Percentiles rank a stretch among this genome's conserved stretches.
Evolutionary conservation across 2,113 vertebrate species (phyloP).

Genomic region (Pavo muticus): DNA sequence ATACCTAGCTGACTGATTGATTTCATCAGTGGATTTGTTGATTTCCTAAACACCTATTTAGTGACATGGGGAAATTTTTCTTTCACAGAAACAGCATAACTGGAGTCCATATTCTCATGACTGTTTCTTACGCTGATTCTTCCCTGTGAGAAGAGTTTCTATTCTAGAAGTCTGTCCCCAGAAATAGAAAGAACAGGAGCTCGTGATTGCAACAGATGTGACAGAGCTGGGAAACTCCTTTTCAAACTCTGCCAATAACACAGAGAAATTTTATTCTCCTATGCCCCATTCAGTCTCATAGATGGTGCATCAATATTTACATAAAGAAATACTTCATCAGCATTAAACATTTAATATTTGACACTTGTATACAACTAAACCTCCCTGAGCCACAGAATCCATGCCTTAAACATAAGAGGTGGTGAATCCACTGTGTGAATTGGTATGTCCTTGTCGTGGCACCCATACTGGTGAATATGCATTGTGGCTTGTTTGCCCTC

Average conservation of each 20-base stretch:
- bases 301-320: fast-evolving
- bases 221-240: neutral
- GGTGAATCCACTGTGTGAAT: neutral
- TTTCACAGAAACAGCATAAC: neutral
- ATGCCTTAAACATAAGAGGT: neutral
- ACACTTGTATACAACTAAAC: neutral
- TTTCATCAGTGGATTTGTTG: neutral
- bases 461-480: neutral
- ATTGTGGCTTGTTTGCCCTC: neutral
- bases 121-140: neutral
- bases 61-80: neutral
- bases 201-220: neutral
- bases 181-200: neutral
- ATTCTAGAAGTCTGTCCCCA: neutral
- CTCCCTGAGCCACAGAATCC: neutral
- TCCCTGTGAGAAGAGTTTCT: neutral
- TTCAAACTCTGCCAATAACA: neutral
- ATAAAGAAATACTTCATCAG: neutral
- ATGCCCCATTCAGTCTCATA: neutral
- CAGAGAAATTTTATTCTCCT: neutral
- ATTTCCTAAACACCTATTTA: neutral
- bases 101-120: neutral
- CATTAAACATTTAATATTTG: neutral
- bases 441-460: neutral
- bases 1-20: neutral